These are phyloP conservation scores for Cheilosia scutellata DNA, from an alignment of 2,888 invertebrate genomes.

Conservation along the genomic window DNA sequence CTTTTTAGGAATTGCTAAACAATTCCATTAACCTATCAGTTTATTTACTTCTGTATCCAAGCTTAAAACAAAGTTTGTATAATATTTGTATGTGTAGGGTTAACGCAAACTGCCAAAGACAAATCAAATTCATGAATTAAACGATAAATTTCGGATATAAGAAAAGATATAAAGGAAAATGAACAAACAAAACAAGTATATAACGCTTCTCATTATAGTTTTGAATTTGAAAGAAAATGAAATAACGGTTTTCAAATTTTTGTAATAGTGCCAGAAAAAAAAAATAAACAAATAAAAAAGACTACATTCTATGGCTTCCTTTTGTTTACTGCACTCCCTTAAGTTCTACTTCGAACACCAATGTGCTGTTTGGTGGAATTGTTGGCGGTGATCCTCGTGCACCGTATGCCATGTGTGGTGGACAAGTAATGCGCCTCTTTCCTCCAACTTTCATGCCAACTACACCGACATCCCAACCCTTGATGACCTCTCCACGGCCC, in stretches of 20 bases:
- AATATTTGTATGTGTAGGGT: background rate
- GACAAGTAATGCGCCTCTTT: slow-evolving; percentile 93
- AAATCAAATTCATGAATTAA: slow-evolving; percentile 11
- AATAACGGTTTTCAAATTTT: slow-evolving; percentile 24
- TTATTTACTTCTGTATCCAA: slow-evolving; percentile 55
- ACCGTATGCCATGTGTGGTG: slow-evolving; percentile 93
- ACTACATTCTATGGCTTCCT: background rate
- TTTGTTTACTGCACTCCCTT: slow-evolving; percentile 86
- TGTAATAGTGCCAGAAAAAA: slow-evolving; percentile 3
- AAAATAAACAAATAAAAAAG: slow-evolving; percentile 25
- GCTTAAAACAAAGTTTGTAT: slow-evolving; percentile 34
- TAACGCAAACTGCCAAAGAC: background rate
- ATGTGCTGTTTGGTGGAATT: slow-evolving; percentile 94
- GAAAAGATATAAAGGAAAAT: slow-evolving; percentile 16
- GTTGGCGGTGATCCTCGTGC: slow-evolving; percentile 91
- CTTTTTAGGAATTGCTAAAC: slow-evolving; percentile 51
- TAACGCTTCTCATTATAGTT: background rate
- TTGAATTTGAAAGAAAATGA: slow-evolving; percentile 17
- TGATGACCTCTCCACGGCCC: slow-evolving; percentile 94
- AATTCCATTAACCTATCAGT: slow-evolving; percentile 66
- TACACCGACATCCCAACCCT: slow-evolving; percentile 96
- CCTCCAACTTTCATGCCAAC: slow-evolving; percentile 97
- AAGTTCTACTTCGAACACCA: slow-evolving; percentile 95
- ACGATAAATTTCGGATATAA: slow-evolving; percentile 17
- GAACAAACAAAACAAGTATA: slow-evolving; percentile 38